Evolutionary conservation across 2,113 vertebrate species (phyloP).

Genomic region (Anolis sagrei): DNA sequence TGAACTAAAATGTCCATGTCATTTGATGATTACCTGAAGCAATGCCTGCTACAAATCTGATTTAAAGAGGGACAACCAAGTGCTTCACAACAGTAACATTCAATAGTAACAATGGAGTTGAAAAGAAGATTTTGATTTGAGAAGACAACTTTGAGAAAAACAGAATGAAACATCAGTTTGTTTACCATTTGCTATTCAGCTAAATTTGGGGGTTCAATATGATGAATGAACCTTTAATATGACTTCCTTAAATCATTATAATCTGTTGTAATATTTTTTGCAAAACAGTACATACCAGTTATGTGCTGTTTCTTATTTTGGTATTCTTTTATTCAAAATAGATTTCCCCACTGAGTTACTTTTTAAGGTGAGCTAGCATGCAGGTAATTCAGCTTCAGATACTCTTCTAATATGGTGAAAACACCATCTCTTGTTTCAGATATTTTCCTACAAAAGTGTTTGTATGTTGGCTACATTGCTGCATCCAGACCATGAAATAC

Average conservation of each 20-base stretch:
- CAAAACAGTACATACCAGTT: slow-evolving; percentile 41
- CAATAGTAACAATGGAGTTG: no score
- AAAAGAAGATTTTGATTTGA: not conserved
- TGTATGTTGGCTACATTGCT: slow-evolving; percentile 67
- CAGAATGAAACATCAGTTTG: not conserved
- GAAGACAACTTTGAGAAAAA: not conserved
- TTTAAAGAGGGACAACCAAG: not conserved
- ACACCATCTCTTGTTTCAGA: slow-evolving; percentile 61
- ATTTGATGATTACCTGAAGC: not conserved
- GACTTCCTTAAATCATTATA: slow-evolving; percentile 21
- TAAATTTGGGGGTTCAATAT: slow-evolving; percentile 33
- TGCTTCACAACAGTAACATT: no score
- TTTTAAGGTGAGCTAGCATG: slow-evolving; percentile 56
- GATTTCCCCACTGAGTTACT: slow-evolving; percentile 43
- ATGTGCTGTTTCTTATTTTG: slow-evolving; percentile 42
- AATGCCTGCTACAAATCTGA: not conserved
- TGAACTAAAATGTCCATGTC: not conserved
- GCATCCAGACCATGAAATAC: slow-evolving; percentile 71
- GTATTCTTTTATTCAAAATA: slow-evolving; percentile 16
- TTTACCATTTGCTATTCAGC: not conserved
- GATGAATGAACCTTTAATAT: slow-evolving; percentile 36
- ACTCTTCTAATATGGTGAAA: rapidly evolving
- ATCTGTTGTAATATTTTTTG: slow-evolving; percentile 30
- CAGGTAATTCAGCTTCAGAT: not conserved
- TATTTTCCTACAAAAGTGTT: slow-evolving; percentile 61